These are phyloP conservation scores for Holothuria leucospilota DNA, from an alignment of 53 echinoderm and acorn worm genomes.

Conservation along the genomic window DNA sequence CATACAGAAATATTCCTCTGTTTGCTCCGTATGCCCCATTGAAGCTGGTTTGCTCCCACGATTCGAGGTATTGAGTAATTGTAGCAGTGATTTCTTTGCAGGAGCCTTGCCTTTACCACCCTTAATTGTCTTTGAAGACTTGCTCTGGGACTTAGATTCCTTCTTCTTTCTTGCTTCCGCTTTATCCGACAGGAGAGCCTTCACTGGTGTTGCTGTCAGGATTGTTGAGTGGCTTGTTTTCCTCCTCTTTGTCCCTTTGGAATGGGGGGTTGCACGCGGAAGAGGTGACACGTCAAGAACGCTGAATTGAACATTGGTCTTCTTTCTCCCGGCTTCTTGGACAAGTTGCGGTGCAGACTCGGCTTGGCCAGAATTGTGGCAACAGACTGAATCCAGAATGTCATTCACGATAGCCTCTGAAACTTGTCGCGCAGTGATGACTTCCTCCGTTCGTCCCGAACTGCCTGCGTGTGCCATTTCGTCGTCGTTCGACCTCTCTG, in stretches of 20 bases:
- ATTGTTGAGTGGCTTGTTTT: background rate
- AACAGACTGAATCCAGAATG: no score
- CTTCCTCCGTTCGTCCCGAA: constrained; percentile 7
- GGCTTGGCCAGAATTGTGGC: no score
- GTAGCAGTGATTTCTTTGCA: constrained; percentile 1
- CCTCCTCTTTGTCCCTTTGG: background rate
- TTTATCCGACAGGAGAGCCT: background rate
- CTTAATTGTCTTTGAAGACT: constrained; percentile 29
- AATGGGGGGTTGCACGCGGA: constrained; percentile 16
- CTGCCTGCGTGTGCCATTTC: constrained; percentile 2
- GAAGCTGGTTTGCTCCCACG: background rate
- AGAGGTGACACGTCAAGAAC: constrained; percentile 12
- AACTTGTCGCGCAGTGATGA: constrained; percentile 17
- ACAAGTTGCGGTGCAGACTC: constrained; percentile 4
- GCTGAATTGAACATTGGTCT: constrained; percentile 27
- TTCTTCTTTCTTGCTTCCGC: constrained; percentile 3
- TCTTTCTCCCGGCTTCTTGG: constrained; percentile 2
- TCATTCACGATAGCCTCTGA: constrained; percentile 30
- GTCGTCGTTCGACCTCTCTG: constrained; percentile 11
- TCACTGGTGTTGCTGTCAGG: background rate
- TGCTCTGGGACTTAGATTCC: background rate
- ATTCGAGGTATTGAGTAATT: background rate
- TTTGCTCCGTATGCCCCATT: background rate
- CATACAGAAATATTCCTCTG: constrained; percentile 7
- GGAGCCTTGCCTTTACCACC: background rate